phyloP scores from a whole-genome alignment of 2,888 invertebrate genomes.

The Drosophila mercatorum region DNA sequence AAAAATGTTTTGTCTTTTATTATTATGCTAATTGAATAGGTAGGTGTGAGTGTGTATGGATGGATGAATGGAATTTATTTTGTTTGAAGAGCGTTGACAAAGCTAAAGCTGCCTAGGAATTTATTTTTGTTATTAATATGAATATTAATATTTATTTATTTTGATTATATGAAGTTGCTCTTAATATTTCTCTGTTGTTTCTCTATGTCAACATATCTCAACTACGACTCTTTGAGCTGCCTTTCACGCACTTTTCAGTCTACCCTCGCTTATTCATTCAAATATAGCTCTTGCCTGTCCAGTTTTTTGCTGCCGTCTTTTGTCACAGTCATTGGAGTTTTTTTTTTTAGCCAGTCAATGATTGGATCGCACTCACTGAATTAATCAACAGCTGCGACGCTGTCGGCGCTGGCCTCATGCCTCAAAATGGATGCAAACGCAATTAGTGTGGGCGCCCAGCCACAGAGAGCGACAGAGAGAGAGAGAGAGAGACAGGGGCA shows the following conservation, averaged over 20 bases:
- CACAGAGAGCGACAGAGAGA: not conserved
- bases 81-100: not conserved
- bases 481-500: not conserved
- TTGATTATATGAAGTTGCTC: not conserved
- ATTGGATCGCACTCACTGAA: slow-evolving; percentile 19
- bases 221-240: no score
- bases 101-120: no score
- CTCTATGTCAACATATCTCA: no score
- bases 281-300: not conserved
- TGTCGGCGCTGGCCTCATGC: slow-evolving; percentile 3
- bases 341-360: slow-evolving; percentile 7
- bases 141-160: not conserved
- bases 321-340: not conserved
- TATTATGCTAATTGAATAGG: slow-evolving; percentile 1
- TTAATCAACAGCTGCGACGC: slow-evolving; percentile 18
- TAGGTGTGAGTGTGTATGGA: not conserved
- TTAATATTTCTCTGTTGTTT: no score
- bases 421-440: slow-evolving; percentile 44
- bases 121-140: not conserved
- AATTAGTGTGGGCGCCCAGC: slow-evolving; percentile 54
- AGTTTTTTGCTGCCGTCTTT: not conserved
- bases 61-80: not conserved
- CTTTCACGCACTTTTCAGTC: not conserved
- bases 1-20: slow-evolving; percentile 9
- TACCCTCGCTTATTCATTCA: slow-evolving; percentile 1